These are phyloP conservation scores for Opisthocomus hoazin DNA, from an alignment of 2,113 vertebrate species.

Conservation along the genomic window DNA sequence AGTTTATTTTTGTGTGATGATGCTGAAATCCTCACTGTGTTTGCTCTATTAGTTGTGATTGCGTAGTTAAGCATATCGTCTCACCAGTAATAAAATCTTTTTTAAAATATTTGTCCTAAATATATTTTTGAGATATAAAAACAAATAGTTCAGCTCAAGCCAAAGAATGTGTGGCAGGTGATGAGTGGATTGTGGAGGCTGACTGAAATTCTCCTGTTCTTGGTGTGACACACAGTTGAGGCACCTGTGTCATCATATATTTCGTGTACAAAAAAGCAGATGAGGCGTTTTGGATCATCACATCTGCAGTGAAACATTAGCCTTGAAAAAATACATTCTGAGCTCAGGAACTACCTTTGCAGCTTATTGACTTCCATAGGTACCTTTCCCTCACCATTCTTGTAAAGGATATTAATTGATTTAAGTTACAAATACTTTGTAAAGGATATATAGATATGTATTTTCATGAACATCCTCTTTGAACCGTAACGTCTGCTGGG, in stretches of 20 bases:
- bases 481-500: not conserved
- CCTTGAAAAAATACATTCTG: not conserved
- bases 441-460: not conserved
- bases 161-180: not conserved
- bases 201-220: not conserved
- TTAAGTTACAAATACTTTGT: not conserved
- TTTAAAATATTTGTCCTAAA: not conserved
- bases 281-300: not conserved
- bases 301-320: not conserved
- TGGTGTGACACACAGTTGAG: not conserved
- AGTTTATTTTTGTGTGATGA: not conserved
- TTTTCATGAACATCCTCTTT: not conserved
- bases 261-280: not conserved
- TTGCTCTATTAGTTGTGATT: not conserved
- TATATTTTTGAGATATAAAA: not conserved
- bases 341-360: not conserved
- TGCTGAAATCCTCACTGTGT: not conserved
- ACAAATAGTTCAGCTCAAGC: not conserved
- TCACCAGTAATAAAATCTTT: not conserved
- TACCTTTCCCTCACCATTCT: not conserved
- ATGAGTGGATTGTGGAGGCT: not conserved
- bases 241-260: not conserved
- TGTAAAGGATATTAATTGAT: not conserved
- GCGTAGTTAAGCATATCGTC: not conserved
- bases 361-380: not conserved